Conservation (phyloP, 2,888 invertebrate species). For the Ophioninae sp. region DNA sequence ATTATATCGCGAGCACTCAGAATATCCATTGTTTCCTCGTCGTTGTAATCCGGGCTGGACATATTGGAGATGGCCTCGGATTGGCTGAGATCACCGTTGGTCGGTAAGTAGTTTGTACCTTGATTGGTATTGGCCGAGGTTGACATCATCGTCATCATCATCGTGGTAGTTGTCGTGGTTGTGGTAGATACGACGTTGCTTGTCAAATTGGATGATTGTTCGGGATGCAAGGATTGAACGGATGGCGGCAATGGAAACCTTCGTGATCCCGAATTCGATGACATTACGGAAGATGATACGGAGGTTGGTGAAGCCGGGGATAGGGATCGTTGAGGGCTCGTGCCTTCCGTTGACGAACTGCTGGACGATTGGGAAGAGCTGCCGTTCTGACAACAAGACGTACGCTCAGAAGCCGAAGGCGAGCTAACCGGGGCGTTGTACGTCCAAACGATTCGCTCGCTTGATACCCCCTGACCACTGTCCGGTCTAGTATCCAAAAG, state of each 20-base stretch:
- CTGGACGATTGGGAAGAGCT: constrained; percentile 82
- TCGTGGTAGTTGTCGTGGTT: constrained; percentile 76
- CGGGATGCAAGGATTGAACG: constrained; percentile 55
- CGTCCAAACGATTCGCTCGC: constrained; percentile 92
- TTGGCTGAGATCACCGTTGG: constrained; percentile 89
- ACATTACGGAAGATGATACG: constrained; percentile 94
- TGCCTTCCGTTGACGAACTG: constrained; percentile 78
- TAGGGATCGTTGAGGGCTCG: constrained; percentile 83
- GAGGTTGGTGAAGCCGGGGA: constrained; percentile 92
- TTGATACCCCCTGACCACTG: constrained; percentile 82
- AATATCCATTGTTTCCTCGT: constrained; percentile 91
- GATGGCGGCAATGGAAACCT: constrained; percentile 82
- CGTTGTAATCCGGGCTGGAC: constrained; percentile 94
- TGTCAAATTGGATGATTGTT: constrained; percentile 68
- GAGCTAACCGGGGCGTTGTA: constrained; percentile 92
- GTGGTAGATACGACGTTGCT: constrained; percentile 74
- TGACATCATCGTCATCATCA: constrained; percentile 72
- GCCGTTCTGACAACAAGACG: constrained; percentile 84
- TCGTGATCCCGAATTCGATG: constrained; percentile 88
- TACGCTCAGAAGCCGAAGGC: constrained; percentile 82
- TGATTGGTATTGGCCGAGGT: constrained; percentile 68
- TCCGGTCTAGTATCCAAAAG: constrained; percentile 90
- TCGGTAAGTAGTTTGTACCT: constrained; percentile 71
- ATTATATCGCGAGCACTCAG: constrained; percentile 90
- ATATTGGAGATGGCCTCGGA: constrained; percentile 94